These are phyloP conservation scores for Leguminivora glycinivorella DNA, from an alignment of 1,140 invertebrate genomes.

Conservation along the genomic window DNA sequence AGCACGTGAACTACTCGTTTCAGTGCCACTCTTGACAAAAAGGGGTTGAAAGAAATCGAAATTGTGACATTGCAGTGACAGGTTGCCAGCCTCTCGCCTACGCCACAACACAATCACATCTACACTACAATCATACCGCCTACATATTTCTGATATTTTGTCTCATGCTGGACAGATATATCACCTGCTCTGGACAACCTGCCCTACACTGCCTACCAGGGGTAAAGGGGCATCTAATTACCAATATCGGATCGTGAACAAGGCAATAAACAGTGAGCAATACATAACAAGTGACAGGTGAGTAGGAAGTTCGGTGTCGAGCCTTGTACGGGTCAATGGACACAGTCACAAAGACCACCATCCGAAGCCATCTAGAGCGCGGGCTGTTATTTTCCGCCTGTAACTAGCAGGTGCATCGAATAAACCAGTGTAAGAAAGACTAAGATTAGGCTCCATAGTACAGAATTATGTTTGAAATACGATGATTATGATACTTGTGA, in stretches of 20 bases:
- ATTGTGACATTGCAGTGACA: too few species aligned
- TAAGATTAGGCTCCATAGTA: not conserved
- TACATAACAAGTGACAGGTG: slow-evolving; percentile 46
- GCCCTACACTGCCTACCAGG: not conserved
- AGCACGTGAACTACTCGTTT: too few species aligned
- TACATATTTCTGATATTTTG: too few species aligned
- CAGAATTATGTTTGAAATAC: too few species aligned
- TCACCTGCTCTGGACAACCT: not conserved
- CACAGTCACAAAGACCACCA: slow-evolving; percentile 69
- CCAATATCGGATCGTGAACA: not conserved
- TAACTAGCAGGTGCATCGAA: not conserved
- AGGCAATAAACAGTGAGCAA: slow-evolving; percentile 30
- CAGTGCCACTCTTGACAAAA: too few species aligned
- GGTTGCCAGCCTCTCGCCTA: too few species aligned
- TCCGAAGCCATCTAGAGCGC: slow-evolving; percentile 47
- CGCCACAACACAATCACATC: too few species aligned
- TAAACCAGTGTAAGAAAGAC: not conserved
- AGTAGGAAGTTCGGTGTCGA: slow-evolving; percentile 55
- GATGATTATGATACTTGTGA: too few species aligned
- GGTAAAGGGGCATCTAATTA: not conserved
- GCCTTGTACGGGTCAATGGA: slow-evolving; percentile 69
- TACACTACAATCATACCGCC: too few species aligned
- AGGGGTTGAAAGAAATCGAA: too few species aligned
- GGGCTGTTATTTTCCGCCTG: not conserved
- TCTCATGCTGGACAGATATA: not conserved